Evolutionary conservation across 2,797 vertebrate genomes (phyloP).

Genomic region (Sebastes hubbsi): DNA sequence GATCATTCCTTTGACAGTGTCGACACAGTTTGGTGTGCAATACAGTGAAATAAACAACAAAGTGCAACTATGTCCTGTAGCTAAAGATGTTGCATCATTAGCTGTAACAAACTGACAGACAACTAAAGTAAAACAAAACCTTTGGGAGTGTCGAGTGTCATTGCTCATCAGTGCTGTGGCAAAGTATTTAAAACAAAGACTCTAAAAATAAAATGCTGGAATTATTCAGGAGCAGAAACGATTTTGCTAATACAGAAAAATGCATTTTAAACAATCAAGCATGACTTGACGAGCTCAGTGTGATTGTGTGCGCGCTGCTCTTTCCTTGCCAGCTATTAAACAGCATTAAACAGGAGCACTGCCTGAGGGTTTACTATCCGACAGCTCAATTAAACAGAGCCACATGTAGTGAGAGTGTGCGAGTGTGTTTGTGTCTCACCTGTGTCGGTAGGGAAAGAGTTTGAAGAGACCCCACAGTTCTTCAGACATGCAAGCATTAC

Average conservation of each 20-base stretch:
- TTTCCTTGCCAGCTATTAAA: conserved; percentile 20
- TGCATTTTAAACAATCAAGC: not conserved
- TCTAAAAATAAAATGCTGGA: conserved; percentile 30
- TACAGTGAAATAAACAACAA: conserved; percentile 7
- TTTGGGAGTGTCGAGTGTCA: conserved; percentile 2
- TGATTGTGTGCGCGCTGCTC: not conserved
- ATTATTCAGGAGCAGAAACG: not conserved
- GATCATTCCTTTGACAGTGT: not conserved
- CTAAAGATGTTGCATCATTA: not conserved
- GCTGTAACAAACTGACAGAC: conserved; percentile 24
- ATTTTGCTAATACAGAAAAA: not conserved
- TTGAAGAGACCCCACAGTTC: conserved; percentile 99
- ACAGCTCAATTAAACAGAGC: conserved; percentile 26
- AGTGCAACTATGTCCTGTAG: not conserved
- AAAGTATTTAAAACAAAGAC: conserved; percentile 1
- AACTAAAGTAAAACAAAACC: conserved; percentile 19
- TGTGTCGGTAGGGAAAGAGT: conserved; percentile 96
- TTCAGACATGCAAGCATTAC: conserved; percentile 99
- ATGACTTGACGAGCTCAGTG: not conserved
- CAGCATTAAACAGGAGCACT: not conserved
- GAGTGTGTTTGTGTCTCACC: conserved; percentile 79
- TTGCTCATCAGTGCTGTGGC: conserved; percentile 15
- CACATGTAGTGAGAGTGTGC: not conserved
- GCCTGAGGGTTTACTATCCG: conserved; percentile 3
- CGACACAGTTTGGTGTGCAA: not conserved